Evolutionary conservation across 2,888 invertebrate genomes (phyloP).

Genomic region (Tetanocera ferruginea): DNA sequence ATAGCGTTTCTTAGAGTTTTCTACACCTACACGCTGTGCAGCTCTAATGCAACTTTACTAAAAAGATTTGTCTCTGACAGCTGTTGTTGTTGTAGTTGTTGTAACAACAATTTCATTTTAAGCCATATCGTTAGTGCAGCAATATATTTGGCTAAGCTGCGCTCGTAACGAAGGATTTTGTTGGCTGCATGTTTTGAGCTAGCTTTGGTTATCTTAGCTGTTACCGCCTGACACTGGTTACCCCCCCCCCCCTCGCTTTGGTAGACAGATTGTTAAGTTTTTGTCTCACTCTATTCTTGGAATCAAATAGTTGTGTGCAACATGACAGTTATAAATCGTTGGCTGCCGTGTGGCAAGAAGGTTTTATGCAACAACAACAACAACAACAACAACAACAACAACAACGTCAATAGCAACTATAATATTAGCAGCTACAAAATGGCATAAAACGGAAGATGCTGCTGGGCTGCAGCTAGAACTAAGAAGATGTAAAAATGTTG

Average conservation of each 20-base stretch:
- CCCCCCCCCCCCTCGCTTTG: neutral
- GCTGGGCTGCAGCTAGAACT: constrained; percentile 7
- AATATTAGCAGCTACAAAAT: neutral
- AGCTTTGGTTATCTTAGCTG: neutral
- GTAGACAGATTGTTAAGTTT: neutral
- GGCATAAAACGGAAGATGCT: constrained; percentile 5
- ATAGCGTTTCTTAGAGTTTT: constrained; percentile 25
- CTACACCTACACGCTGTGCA: constrained; percentile 54
- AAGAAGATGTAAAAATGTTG: constrained; percentile 29
- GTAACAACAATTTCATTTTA: constrained; percentile 38
- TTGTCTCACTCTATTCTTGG: neutral
- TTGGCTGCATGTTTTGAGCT: neutral
- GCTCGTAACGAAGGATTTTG: constrained; percentile 26
- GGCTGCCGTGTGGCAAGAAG: constrained; percentile 12
- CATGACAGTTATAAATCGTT: constrained; percentile 37
- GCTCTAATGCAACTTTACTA: constrained; percentile 27
- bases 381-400: neutral
- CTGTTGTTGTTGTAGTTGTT: constrained; percentile 8
- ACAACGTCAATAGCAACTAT: neutral
- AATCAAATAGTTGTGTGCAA: constrained; percentile 27
- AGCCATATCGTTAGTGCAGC: constrained; percentile 47
- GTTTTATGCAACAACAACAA: neutral
- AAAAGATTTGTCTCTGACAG: constrained; percentile 23
- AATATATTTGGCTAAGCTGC: constrained; percentile 51
- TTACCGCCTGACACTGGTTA: neutral